Percentiles rank a stretch among this genome's conserved stretches.
phyloP scores from a whole-genome alignment of 2,888 invertebrate species.

The Gymnocheta viridis region DNA sequence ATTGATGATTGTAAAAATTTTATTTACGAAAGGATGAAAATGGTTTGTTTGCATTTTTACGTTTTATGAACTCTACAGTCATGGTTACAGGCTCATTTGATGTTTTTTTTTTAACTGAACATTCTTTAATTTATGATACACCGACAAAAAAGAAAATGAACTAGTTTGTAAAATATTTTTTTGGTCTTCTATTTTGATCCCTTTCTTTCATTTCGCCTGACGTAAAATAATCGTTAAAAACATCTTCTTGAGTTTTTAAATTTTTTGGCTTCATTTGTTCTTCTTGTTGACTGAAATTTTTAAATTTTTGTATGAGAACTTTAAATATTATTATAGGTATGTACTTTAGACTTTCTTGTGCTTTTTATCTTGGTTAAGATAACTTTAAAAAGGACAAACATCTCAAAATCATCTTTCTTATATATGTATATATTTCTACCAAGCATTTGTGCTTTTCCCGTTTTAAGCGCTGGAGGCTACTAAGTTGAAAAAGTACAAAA shows the following conservation, averaged over 20 bases:
- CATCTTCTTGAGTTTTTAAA: constrained; percentile 5
- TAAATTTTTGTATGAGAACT: constrained; percentile 13
- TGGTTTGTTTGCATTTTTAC: constrained; percentile 5
- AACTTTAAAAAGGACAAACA: constrained; percentile 47
- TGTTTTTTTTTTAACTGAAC: constrained; percentile 33
- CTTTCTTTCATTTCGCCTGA: constrained; percentile 19
- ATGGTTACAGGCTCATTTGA: not conserved
- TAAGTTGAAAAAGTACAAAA: constrained; percentile 2
- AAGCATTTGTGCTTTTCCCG: constrained; percentile 32
- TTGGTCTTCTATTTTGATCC: constrained; percentile 14
- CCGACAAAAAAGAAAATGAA: constrained; percentile 49
- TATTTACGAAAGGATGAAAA: constrained; percentile 47
- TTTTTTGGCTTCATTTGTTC: constrained; percentile 38
- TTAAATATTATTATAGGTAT: constrained; percentile 60
- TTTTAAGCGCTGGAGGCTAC: constrained; percentile 14
- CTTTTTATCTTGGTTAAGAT: constrained; percentile 34
- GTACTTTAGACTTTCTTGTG: constrained; percentile 32
- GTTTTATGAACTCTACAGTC: not conserved
- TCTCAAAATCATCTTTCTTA: constrained; percentile 12
- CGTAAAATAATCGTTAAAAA: constrained; percentile 28
- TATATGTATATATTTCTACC: constrained; percentile 1
- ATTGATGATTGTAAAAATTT: constrained; percentile 62
- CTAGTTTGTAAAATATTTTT: constrained; percentile 55
- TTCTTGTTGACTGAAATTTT: constrained; percentile 15
- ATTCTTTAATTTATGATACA: constrained; percentile 59